These are phyloP conservation scores for Podarcis raffonei DNA, from an alignment of 2,113 vertebrate species.

Conservation along the genomic window DNA sequence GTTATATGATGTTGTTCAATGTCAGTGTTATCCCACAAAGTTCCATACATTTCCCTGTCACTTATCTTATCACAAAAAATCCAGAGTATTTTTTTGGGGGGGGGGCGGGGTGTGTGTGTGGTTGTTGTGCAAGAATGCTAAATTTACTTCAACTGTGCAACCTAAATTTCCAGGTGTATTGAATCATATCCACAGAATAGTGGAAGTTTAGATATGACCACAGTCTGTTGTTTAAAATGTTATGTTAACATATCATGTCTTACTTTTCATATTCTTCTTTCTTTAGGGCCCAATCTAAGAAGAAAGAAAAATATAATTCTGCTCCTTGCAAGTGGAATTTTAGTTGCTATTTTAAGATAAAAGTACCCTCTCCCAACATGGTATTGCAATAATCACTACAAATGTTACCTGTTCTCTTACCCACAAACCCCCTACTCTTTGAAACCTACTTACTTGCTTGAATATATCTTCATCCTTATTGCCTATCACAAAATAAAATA, in stretches of 20 bases:
- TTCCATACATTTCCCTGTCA: no score
- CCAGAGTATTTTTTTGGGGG: no score
- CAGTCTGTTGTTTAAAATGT: not conserved
- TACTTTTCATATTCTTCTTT: conserved; percentile 38
- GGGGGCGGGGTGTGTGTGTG: no score
- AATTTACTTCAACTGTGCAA: not conserved
- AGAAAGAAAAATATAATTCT: conserved; percentile 6
- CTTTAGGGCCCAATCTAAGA: conserved; percentile 29
- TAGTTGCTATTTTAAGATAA: not conserved
- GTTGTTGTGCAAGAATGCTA: not conserved
- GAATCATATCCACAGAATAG: no score
- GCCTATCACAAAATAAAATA: not conserved
- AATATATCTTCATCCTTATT: not conserved
- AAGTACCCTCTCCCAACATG: not conserved
- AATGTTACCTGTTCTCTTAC: not conserved
- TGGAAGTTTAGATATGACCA: no score
- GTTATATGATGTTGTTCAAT: no score
- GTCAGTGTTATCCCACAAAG: no score
- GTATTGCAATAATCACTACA: not conserved
- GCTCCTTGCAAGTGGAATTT: not conserved
- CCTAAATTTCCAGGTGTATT: no score
- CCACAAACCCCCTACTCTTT: not conserved
- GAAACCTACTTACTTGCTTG: not conserved
- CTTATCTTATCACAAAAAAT: no score
- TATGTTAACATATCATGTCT: not conserved